Percentiles rank a stretch among this genome's conserved stretches.
phyloP scores from a whole-genome alignment of 2,113 vertebrate genomes.

The Ophthalmolycus amberensis region DNA sequence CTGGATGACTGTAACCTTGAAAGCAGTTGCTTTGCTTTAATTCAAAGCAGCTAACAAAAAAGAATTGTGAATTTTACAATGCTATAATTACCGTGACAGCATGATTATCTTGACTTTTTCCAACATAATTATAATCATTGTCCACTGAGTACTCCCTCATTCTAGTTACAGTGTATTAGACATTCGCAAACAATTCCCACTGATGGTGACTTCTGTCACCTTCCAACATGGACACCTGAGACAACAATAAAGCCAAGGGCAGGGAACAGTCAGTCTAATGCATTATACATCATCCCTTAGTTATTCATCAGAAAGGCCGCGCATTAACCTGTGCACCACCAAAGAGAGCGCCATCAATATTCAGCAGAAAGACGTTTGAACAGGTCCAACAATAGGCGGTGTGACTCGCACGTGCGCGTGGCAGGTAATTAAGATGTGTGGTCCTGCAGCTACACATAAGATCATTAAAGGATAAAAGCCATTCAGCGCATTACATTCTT shows the following conservation, averaged over 20 bases:
- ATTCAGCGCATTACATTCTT: not conserved
- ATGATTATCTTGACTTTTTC: not conserved
- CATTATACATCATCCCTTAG: conserved; percentile 75
- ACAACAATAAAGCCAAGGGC: conserved; percentile 50
- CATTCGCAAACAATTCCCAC: conserved; percentile 10
- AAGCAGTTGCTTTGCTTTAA: not conserved
- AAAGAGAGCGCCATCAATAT: conserved; percentile 70
- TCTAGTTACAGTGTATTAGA: conserved; percentile 1
- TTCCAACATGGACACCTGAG: conserved; percentile 47
- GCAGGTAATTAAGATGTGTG: conserved; percentile 48
- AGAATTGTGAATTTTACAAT: not conserved
- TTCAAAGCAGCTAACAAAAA: conserved; percentile 8
- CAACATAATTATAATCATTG: not conserved
- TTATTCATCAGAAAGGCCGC: conserved; percentile 72
- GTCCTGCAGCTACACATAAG: conserved; percentile 21
- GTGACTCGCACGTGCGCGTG: conserved; percentile 11
- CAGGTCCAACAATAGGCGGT: conserved; percentile 55
- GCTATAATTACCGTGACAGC: not conserved
- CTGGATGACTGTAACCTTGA: not conserved
- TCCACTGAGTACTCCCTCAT: not conserved
- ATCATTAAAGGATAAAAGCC: not conserved
- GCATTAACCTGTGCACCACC: conserved; percentile 71
- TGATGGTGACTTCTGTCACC: conserved; percentile 35
- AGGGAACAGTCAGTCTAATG: conserved; percentile 55
- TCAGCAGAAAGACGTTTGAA: conserved; percentile 62